Base-by-base conservation (phyloP, 2,888 invertebrate species). In the Saturnia japonica region DNA sequence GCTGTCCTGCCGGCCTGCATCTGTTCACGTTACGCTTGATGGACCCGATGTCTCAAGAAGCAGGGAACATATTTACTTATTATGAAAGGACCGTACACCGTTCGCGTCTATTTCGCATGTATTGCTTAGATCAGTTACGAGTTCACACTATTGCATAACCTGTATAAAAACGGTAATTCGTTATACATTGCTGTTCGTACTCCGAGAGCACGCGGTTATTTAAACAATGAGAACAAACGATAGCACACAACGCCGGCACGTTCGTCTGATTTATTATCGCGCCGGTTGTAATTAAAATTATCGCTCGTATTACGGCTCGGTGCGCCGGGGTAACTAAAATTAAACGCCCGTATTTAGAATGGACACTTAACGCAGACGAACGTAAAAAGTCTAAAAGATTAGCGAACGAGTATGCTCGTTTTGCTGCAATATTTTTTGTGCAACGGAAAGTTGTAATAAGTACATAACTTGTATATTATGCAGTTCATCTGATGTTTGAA, bases 281-380 rank as follows among this genome's bases (percentile, higher is more conserved):
- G 72, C 74, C 67, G 68, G 73, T 74, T 70, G 77, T 81, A 84
- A 84, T 84, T 84, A 84, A 83, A 83, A 83, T 81, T 80, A 83
- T 82, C 77, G 77, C 74, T 8, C 67, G 22, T 68, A 34, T 54
- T 64, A 76, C 72, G 74, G 73, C 71, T 72, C 72, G 71, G 69
- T 60, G 60, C 67, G 69, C 57, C 66, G 16, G 69, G n/a, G 69
- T 60, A 72, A 67, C 60, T 45, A 28, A 78, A 77, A 76, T 78
- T 77, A 76, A 75, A 74, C 71, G 69, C 70, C 69, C 70, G 67
- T 64, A 64, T 73, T 73, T 72, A 74, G 68, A 67, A 72, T 71
- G 54, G 60, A 54, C 57, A 22, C n/a, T 66, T 57, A 72, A 51
- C 69, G 43, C 12, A 25, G 14, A 28, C 28, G 57, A 19, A 60